These are phyloP conservation scores for Pachypeltis micranthus DNA, from an alignment of 1,140 invertebrate genomes.

Conservation along the genomic window DNA sequence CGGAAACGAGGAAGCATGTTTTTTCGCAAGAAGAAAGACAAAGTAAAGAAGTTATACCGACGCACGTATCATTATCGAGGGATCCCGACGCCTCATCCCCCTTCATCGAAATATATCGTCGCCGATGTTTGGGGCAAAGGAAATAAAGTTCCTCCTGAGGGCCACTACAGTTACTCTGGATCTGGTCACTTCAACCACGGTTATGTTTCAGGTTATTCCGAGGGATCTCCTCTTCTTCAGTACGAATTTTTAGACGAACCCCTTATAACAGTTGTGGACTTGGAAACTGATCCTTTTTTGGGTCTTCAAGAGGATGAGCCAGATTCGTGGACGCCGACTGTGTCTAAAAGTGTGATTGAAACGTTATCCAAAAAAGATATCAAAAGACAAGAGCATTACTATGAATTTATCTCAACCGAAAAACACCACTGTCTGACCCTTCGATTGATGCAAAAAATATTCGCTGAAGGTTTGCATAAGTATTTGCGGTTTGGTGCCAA, in stretches of 20 bases:
- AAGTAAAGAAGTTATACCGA: constrained; percentile 43
- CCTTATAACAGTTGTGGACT: constrained; percentile 46
- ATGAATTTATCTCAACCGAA: constrained; percentile 91
- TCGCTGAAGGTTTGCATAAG: constrained; percentile 72
- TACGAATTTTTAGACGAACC: constrained; percentile 52
- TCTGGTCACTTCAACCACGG: not conserved
- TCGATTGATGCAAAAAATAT: constrained; percentile 84
- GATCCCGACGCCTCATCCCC: constrained; percentile 43
- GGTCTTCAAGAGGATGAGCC: constrained; percentile 71
- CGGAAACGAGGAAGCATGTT: constrained; percentile 77
- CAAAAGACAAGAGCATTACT: constrained; percentile 89
- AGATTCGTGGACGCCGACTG: constrained; percentile 81
- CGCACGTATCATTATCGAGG: not conserved
- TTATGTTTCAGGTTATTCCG: constrained; percentile 36
- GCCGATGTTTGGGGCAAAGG: not conserved
- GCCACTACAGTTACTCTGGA: not conserved
- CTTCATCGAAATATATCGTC: not conserved
- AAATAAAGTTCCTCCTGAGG: not conserved
- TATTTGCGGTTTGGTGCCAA: constrained; percentile 57
- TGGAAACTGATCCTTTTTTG: constrained; percentile 62
- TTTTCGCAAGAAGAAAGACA: constrained; percentile 79
- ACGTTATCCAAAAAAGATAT: constrained; percentile 52
- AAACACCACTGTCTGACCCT: constrained; percentile 90
- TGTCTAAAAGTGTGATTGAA: constrained; percentile 58
- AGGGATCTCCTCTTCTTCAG: constrained; percentile 46